Percentiles rank a stretch among this genome's conserved stretches.
Evolutionary conservation across 2,888 invertebrate genomes (phyloP).

Genomic region (Mesorhabditis spiculigera): DNA sequence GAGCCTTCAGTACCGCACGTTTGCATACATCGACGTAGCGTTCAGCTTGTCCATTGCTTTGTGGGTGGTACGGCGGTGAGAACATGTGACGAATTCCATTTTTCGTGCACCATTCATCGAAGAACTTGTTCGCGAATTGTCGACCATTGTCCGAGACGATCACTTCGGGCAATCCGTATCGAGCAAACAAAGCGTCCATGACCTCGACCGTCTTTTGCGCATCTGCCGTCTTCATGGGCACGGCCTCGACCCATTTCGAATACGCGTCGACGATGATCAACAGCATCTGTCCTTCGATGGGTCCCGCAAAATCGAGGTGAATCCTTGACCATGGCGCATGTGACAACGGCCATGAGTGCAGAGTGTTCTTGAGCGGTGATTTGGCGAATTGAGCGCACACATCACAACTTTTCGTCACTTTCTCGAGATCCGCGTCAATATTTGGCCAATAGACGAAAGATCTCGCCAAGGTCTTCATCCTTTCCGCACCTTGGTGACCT

Average conservation of each 20-base stretch:
- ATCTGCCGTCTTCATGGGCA: no score
- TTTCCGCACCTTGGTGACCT: slow-evolving; percentile 45
- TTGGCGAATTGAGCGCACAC: slow-evolving; percentile 28
- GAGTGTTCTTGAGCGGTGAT: slow-evolving; percentile 28
- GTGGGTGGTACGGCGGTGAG: no score
- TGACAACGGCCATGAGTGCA: slow-evolving; percentile 50
- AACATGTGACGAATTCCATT: no score
- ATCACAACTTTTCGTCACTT: slow-evolving; percentile 26
- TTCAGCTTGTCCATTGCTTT: no score
- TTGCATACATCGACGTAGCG: no score
- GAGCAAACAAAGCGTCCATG: no score
- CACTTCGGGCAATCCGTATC: slow-evolving; percentile 61
- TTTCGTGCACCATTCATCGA: no score
- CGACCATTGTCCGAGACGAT: slow-evolving; percentile 13
- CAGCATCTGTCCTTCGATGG: slow-evolving; percentile 48
- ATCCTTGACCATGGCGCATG: slow-evolving; percentile 57
- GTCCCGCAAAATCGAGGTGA: slow-evolving; percentile 62
- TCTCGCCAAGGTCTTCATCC: slow-evolving; percentile 50
- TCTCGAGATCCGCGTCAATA: slow-evolving; percentile 35
- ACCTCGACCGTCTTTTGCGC: no score
- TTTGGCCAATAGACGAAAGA: slow-evolving; percentile 50
- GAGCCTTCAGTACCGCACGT: no score
- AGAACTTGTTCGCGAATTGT: no score
- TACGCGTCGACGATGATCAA: slow-evolving; percentile 59
- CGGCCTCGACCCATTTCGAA: no score